Percentiles rank a stretch among this genome's conserved stretches.
phyloP scores from a whole-genome alignment of 2,797 vertebrate species.

The Myiotriccus ornatus region DNA sequence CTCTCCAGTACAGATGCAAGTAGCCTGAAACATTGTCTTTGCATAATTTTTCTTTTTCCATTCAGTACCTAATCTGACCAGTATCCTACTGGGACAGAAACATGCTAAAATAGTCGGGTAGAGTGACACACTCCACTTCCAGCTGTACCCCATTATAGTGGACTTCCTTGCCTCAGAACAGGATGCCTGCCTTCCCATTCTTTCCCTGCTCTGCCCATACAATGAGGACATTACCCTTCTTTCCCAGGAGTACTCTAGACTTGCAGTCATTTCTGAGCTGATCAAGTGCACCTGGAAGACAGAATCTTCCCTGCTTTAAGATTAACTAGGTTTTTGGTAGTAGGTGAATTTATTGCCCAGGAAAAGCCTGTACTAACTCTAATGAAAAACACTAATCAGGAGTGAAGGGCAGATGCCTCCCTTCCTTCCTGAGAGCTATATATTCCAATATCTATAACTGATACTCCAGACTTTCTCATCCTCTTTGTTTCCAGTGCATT shows the following conservation, averaged over 20 bases:
- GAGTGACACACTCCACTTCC: not conserved
- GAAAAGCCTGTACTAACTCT: not conserved
- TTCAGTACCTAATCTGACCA: not conserved
- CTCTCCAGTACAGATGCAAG: not conserved
- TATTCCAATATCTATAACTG: fast-evolving
- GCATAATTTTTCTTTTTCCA: not conserved
- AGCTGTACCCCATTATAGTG: not conserved
- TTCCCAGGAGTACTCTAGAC: not conserved
- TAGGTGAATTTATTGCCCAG: not conserved
- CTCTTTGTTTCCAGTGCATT: not conserved
- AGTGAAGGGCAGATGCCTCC: not conserved
- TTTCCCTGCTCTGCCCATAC: fast-evolving
- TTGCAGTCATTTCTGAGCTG: not conserved
- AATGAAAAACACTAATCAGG: not conserved
- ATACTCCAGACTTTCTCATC: not conserved
- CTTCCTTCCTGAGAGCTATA: not conserved
- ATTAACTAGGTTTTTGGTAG: not conserved
- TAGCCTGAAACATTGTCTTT: not conserved
- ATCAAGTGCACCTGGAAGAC: not conserved
- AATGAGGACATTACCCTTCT: not conserved
- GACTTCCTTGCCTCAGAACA: not conserved
- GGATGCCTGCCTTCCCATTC: not conserved
- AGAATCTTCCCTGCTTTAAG: not conserved
- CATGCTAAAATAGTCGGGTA: not conserved
- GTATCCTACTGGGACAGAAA: not conserved